Evolutionary conservation across 2,113 vertebrate species (phyloP), one percentile per base, ranked within the genome.

Genomic region (Xiphophorus couchianus): DNA sequence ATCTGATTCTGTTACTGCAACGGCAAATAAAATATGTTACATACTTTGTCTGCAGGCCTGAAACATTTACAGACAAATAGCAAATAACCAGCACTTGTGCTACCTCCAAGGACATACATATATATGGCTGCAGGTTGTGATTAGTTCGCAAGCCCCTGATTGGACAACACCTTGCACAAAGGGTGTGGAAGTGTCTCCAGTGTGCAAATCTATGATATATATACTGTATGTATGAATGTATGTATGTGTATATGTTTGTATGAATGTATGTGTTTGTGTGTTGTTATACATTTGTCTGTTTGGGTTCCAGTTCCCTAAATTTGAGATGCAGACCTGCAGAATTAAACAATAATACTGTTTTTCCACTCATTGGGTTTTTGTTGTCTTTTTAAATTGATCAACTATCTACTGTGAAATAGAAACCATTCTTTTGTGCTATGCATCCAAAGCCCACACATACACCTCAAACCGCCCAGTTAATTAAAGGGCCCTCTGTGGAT

Each of bases 371-470:
- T 58, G 51, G 9, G 51, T 25, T 29, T 48, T 48, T 39, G 64
- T 39, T 66, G n/a, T 75, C 72, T 74, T 42, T 19, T 67, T 51
- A 8, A 33, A 33, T 33, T 33, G 1, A 11, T 13, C 76, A 54
- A 72, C 17, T 44, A 54, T n/a, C 42, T 27, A 14, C 28, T 62
- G 60, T 14, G 42, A 48, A 3, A 33, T 82, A 69, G 68, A 81
- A 85, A 83, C 78, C 48, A 83, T 81, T 39, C 35, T 22, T 30
- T 33, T 62, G 61, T 31, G n/a, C 11, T 54, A 48, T 73, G 66
- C 65, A 62, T 81, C 77, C 82, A 78, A 64, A 83, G 76, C 88
- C 89, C 86, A 90, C 88, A 27, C 84, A 76, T 31, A 42, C 77
- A 82, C 39, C 84, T 68, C 64, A 87, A 74, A 73, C 63, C 80